Conservation (phyloP, 1,140 invertebrate genomes). For the Diprion similis region DNA sequence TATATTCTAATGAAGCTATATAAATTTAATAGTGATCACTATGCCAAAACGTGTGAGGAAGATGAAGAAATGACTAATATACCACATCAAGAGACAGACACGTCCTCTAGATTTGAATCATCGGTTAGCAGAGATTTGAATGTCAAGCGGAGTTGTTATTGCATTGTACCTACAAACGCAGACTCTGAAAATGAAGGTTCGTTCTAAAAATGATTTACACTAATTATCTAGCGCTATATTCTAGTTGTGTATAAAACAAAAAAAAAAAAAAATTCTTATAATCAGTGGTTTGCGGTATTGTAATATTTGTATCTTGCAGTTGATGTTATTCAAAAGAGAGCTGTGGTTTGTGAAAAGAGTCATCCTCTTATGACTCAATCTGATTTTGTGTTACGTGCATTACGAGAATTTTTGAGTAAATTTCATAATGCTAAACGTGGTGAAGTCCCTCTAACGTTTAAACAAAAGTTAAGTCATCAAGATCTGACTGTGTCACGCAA, state of each 20-base stretch:
- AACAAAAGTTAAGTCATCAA: constrained; percentile 35
- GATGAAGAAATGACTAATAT: neutral
- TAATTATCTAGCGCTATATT: too few relatives aligned
- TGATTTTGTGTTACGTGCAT: constrained; percentile 60
- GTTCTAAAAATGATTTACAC: neutral
- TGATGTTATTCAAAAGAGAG: neutral
- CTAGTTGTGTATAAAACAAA: too few relatives aligned
- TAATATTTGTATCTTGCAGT: neutral
- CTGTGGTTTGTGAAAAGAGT: constrained; percentile 42
- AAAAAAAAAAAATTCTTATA: too few relatives aligned
- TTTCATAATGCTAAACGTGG: constrained; percentile 50
- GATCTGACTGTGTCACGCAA: constrained; percentile 58
- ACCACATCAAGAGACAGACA: neutral
- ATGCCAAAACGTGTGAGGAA: neutral
- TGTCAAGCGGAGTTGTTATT: neutral
- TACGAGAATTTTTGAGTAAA: constrained; percentile 60
- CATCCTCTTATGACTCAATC: constrained; percentile 67
- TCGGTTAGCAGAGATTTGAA: neutral
- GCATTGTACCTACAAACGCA: neutral
- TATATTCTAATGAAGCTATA: neutral
- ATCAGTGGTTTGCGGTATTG: too few relatives aligned
- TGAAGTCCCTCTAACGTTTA: constrained; percentile 28
- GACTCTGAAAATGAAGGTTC: neutral
- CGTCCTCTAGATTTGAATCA: neutral
- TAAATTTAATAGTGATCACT: neutral